Percentiles rank a stretch among this genome's conserved stretches.
Evolutionary conservation across 2,888 invertebrate genomes (phyloP).

Genomic region (Acanthococcus lagerstroemiae): DNA sequence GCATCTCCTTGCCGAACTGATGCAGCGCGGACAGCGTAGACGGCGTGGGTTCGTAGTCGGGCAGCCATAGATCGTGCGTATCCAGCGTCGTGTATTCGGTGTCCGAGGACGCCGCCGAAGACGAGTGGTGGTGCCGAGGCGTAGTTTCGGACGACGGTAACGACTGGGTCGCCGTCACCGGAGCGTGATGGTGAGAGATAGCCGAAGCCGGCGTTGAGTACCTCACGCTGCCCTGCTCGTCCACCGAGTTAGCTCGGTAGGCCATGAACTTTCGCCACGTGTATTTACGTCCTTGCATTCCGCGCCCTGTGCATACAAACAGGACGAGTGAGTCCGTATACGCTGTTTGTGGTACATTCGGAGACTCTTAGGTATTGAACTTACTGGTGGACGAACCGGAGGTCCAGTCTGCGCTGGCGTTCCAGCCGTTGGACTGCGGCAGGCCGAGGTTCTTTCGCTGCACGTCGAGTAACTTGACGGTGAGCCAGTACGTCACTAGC

Average conservation of each 20-base stretch:
- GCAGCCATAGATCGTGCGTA: conserved; percentile 73
- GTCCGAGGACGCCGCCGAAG: conserved; percentile 53
- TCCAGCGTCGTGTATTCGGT: conserved; percentile 75
- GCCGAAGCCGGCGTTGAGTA: neutral
- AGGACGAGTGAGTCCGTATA: neutral
- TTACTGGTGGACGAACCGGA: conserved; percentile 19
- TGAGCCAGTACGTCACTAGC: conserved; percentile 88
- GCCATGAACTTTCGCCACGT: conserved; percentile 1
- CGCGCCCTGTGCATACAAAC: neutral
- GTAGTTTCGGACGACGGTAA: conserved; percentile 11
- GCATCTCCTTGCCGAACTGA: conserved; percentile 78
- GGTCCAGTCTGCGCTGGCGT: conserved; percentile 41
- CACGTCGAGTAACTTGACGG: conserved; percentile 72
- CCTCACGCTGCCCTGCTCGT: conserved; percentile 37
- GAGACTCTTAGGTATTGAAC: too few species aligned
- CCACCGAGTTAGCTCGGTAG: conserved; percentile 33
- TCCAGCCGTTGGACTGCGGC: conserved; percentile 53
- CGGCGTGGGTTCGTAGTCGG: conserved; percentile 54
- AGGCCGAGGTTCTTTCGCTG: conserved; percentile 63
- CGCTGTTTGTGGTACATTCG: neutral
- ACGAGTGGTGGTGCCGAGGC: conserved; percentile 30
- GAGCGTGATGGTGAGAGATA: conserved; percentile 24
- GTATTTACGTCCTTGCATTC: conserved; percentile 40
- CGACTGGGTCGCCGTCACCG: conserved; percentile 14
- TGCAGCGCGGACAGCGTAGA: conserved; percentile 76